These are phyloP conservation scores for Mythimna loreyi DNA, from an alignment of 2,888 invertebrate species.

Conservation along the genomic window DNA sequence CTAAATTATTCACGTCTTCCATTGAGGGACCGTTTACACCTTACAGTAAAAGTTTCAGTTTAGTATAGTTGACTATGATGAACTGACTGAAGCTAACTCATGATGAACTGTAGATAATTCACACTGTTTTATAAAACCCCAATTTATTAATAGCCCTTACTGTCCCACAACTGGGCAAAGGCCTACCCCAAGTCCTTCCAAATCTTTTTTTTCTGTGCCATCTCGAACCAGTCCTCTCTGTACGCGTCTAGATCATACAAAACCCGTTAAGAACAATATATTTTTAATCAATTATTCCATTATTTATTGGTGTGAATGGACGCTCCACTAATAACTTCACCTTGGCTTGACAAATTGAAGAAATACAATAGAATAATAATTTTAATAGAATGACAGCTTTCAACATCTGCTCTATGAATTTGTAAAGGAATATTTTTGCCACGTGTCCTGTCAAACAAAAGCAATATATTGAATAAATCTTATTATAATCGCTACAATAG, in stretches of 20 bases:
- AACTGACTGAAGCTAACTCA: no score
- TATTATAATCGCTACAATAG: conserved; percentile 81
- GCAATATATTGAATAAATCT: conserved; percentile 80
- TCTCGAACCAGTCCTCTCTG: no score
- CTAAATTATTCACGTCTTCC: conserved; percentile 8
- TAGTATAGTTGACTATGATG: no score
- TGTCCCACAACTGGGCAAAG: no score
- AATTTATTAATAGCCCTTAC: no score
- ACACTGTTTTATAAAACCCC: conserved; percentile 20
- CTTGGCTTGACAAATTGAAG: conserved; percentile 73
- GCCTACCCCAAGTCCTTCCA: no score
- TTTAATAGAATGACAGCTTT: conserved; percentile 71
- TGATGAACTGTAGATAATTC: no score
- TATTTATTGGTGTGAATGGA: conserved; percentile 47
- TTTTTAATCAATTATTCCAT: conserved; percentile 49
- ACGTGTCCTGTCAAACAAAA: conserved; percentile 80
- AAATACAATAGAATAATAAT: conserved; percentile 73
- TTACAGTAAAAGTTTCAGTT: background rate
- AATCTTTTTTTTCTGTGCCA: no score
- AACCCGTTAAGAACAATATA: conserved; percentile 32
- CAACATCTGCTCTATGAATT: conserved; percentile 78
- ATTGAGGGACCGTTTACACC: conserved; percentile 8
- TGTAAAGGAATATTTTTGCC: conserved; percentile 77
- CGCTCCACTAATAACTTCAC: conserved; percentile 48
- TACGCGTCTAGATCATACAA: no score